These are phyloP conservation scores for Drosophila tropicalis DNA, from an alignment of 1,140 invertebrate genomes.

Conservation along the genomic window DNA sequence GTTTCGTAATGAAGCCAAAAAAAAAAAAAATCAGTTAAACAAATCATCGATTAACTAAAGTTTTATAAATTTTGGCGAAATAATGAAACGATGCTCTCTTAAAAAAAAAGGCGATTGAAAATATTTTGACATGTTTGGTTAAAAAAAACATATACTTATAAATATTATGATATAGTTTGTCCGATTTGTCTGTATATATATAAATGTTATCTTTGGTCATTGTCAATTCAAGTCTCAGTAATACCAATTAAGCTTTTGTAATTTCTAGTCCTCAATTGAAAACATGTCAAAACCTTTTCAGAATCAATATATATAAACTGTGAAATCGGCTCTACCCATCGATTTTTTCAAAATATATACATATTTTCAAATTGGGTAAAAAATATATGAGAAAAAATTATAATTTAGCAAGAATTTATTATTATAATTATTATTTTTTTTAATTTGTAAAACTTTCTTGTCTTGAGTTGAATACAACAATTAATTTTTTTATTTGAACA, in stretches of 20 bases:
- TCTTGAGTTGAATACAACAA: conserved; percentile 59
- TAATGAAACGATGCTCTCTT: neutral
- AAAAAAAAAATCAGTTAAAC: neutral
- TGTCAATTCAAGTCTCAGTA: conserved; percentile 36
- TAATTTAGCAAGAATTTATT: conserved; percentile 67
- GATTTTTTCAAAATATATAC: conserved; percentile 44
- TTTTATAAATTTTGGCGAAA: neutral
- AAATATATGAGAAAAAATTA: conserved; percentile 1
- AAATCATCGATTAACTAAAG: neutral
- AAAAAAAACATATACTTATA: neutral
- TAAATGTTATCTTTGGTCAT: neutral
- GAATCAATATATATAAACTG: conserved; percentile 34
- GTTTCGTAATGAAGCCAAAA: neutral
- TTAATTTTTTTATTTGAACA: conserved; percentile 56
- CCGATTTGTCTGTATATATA: neutral
- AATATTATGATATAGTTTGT: neutral
- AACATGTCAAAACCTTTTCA: conserved; percentile 39
- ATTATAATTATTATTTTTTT: conserved; percentile 32
- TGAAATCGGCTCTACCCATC: conserved; percentile 47
- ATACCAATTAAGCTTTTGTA: conserved; percentile 38
- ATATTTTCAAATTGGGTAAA: conserved; percentile 34
- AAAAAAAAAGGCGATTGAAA: neutral
- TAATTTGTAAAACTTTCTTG: conserved; percentile 31
- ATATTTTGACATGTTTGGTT: neutral
- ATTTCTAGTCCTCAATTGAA: conserved; percentile 50